Percentiles rank a stretch among this genome's conserved stretches.
These are phyloP conservation scores for Diloba caeruleocephala DNA, from an alignment of 2,888 invertebrate genomes.

Conservation along the genomic window DNA sequence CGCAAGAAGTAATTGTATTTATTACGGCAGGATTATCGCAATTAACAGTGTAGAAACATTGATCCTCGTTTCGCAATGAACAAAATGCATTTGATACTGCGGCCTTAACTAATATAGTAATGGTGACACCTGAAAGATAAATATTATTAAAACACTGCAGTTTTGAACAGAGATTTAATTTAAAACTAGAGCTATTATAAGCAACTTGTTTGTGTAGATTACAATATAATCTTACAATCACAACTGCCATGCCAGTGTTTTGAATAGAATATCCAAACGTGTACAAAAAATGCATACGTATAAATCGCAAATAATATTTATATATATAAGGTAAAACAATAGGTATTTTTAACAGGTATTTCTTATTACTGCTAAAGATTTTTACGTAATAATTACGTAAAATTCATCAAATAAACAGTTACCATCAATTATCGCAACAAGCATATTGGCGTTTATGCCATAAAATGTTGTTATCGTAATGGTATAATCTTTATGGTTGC, in stretches of 20 bases:
- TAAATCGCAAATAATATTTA: too few species aligned
- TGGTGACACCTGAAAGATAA: conserved; percentile 32
- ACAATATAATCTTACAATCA: too few species aligned
- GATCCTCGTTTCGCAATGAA: conserved; percentile 16
- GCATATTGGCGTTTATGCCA: neutral
- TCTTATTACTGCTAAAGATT: neutral
- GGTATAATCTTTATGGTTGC: conserved; percentile 1
- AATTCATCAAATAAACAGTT: conserved; percentile 4
- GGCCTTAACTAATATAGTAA: conserved; percentile 1
- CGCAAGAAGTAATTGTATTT: conserved; percentile 12
- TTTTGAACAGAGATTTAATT: too few species aligned
- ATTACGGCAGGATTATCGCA: conserved; percentile 17
- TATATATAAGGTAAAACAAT: too few species aligned
- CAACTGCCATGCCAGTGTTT: too few species aligned
- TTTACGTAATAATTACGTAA: neutral
- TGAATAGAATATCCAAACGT: too few species aligned
- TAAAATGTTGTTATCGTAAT: conserved; percentile 16
- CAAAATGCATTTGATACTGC: conserved; percentile 13
- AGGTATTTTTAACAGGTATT: too few species aligned
- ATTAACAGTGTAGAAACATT: conserved; percentile 38
- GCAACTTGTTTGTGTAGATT: too few species aligned
- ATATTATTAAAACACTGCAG: neutral
- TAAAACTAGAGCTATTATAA: too few species aligned
- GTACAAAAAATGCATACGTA: too few species aligned
- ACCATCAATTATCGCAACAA: conserved; percentile 5